These are phyloP conservation scores for Spheniscus mendiculus DNA, from an alignment of 2,113 vertebrate genomes.

Conservation along the genomic window DNA sequence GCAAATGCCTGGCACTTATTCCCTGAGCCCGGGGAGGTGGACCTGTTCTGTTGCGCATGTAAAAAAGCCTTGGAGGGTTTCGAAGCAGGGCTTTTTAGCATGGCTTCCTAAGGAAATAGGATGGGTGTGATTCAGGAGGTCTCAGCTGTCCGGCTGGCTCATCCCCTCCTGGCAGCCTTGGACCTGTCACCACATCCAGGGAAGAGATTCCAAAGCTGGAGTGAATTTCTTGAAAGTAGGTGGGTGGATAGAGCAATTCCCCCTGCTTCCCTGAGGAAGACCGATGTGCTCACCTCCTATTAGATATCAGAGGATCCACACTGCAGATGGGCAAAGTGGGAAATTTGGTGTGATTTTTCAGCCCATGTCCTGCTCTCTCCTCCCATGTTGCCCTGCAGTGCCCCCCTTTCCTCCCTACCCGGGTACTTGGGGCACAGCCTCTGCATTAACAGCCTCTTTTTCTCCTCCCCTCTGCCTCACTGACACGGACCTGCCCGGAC, in stretches of 20 bases:
- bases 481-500: fast-evolving
- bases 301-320: not conserved
- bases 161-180: not conserved
- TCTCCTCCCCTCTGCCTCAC: not conserved
- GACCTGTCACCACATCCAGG: fast-evolving
- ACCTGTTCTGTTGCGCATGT: not conserved
- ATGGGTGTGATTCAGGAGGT: not conserved
- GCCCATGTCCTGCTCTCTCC: not conserved
- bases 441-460: not conserved
- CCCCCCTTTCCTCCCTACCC: not conserved
- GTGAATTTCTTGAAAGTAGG: not conserved
- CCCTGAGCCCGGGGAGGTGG: not conserved
- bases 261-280: not conserved
- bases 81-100: not conserved
- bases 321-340: not conserved
- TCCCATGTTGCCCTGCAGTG: not conserved
- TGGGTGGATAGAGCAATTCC: not conserved
- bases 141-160: not conserved
- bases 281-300: not conserved
- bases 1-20: not conserved
- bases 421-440: not conserved
- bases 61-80: not conserved
- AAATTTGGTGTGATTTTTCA: not conserved
- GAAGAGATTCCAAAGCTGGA: not conserved
- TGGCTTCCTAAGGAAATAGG: not conserved